Base-by-base conservation (phyloP, 2,113 vertebrate species). In the Sebastes schlegelii region DNA sequence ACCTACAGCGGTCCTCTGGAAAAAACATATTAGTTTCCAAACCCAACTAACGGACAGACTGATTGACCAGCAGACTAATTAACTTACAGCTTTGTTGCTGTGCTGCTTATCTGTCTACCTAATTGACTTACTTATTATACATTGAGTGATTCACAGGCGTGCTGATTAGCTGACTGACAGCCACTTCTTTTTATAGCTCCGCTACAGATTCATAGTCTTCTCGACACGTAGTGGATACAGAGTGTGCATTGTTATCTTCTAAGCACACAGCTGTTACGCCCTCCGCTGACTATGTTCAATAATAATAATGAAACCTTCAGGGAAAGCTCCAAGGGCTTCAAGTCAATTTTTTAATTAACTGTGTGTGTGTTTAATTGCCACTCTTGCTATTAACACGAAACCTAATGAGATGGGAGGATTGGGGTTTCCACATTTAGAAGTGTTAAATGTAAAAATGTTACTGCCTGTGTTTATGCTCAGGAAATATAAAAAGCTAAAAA, bases 401-500 rank as follows among this genome's bases (percentile, higher is more conserved):
- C 4, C 4, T 61, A 66, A 87, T 74, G 57, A 70, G 13, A 66
- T 42, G 23, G 8, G 67, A 58, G 62, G 19, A 55, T 17, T 81
- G 61, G 54, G 43, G 70, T 62, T 72, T 8, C 49, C 19, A 46
- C 23, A 80, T 71, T 62, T 54, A 70, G 43, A 77, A 66, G 19
- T 66, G 1, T 17, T 48, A 57, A 54, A 72, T 61, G 3, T 54
- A 14, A 43, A 82, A 68, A 26, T 43, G 45, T 19, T 4, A n/a
- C 1, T 40, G 12, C 14, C 26, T 52, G 1, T 34, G 46, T 46
- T 21, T 43, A 43, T n/a, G 5, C 21, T 46, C 12, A 23, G 45
- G 60, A 65, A n/a, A 62, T 68, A 10, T 16, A 48, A 34, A 46
- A 43, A 67, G 54, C 12, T 55, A 63, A 48, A 62, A 45, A 49